These are phyloP conservation scores for Mechanitis messenoides DNA, from an alignment of 2,888 invertebrate species.

Conservation along the genomic window DNA sequence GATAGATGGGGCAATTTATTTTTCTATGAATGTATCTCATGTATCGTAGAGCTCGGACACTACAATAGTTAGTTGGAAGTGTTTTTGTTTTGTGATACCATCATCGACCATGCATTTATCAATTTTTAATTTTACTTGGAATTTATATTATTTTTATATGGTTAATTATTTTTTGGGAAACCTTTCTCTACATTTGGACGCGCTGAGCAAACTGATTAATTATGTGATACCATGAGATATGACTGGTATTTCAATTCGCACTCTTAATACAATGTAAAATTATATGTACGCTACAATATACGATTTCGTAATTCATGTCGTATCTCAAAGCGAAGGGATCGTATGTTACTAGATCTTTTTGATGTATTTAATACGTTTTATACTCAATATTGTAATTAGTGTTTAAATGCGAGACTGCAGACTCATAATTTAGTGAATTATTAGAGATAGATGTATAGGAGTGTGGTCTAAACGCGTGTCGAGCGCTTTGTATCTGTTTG, in stretches of 20 bases:
- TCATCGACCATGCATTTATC: conserved; percentile 16
- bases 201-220: conserved; percentile 38
- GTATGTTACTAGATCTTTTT: conserved; percentile 62
- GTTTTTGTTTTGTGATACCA: conserved; percentile 30
- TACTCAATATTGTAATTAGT: conserved; percentile 68
- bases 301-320: conserved; percentile 31
- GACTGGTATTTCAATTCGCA: conserved; percentile 34
- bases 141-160: conserved; percentile 24
- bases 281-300: conserved; percentile 4
- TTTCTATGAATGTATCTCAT: conserved; percentile 54
- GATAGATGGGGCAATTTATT: conserved; percentile 54
- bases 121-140: conserved; percentile 21
- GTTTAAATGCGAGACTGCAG: conserved; percentile 47
- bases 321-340: conserved; percentile 48
- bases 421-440: conserved; percentile 40
- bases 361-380: conserved; percentile 73
- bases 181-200: conserved; percentile 37
- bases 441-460: conserved; percentile 40
- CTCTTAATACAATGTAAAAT: not conserved
- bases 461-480: conserved; percentile 10
- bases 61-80: conserved; percentile 30
- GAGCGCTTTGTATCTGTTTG: conserved; percentile 14
- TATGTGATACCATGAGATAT: conserved; percentile 56
- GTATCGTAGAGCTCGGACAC: conserved; percentile 22
- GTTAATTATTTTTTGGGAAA: conserved; percentile 31